phyloP scores from a whole-genome alignment of 2,113 vertebrate species.

The Labeo catla region DNA sequence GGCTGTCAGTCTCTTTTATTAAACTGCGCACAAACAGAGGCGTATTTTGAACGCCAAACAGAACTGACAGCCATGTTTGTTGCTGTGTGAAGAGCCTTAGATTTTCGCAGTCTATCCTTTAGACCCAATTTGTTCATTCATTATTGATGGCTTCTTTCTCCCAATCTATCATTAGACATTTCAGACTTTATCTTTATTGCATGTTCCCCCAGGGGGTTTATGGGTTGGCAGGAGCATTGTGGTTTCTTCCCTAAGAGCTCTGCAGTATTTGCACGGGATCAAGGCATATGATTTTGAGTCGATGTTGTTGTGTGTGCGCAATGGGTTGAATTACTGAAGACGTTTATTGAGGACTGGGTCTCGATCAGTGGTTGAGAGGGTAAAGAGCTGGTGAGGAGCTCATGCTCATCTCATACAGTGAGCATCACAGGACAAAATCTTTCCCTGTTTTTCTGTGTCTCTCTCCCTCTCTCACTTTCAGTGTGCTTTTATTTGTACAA shows the following conservation, averaged over 20 bases:
- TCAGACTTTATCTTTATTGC: slow-evolving; percentile 20
- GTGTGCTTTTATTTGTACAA: background rate
- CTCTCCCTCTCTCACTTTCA: no score
- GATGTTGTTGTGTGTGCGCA: background rate
- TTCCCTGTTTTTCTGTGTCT: background rate
- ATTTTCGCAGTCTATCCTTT: background rate
- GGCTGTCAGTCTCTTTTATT: background rate
- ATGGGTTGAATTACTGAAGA: background rate
- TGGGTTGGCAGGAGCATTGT: background rate
- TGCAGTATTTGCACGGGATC: background rate
- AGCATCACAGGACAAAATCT: slow-evolving; percentile 26
- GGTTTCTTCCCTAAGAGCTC: slow-evolving; percentile 11
- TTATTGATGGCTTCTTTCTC: slow-evolving; percentile 13
- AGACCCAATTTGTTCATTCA: background rate
- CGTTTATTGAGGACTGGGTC: background rate
- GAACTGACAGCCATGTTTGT: background rate
- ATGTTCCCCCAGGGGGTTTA: background rate
- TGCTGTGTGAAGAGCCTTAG: background rate
- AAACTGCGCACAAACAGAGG: background rate
- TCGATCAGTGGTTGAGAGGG: background rate
- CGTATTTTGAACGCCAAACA: background rate
- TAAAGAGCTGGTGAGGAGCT: slow-evolving; percentile 26
- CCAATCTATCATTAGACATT: background rate
- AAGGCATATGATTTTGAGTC: background rate
- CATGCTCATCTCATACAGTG: background rate